phyloP scores from a whole-genome alignment of 2,888 invertebrate genomes.

The Eutolmus rufibarbis region DNA sequence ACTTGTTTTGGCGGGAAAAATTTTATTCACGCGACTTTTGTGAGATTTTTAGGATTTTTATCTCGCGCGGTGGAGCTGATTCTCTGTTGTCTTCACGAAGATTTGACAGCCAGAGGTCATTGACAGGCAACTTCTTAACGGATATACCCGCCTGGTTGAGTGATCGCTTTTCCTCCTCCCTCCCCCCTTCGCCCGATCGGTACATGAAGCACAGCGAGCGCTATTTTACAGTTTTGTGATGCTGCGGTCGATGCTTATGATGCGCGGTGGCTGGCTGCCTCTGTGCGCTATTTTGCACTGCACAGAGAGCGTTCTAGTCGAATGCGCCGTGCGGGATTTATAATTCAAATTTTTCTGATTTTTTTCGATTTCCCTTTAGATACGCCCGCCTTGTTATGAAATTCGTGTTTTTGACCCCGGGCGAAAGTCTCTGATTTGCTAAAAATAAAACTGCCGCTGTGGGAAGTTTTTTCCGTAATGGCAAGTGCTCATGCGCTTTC shows the following conservation, averaged over 20 bases:
- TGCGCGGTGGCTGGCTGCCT: not conserved
- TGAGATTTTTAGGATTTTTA: not conserved
- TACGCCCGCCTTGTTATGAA: not conserved
- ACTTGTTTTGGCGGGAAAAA: slow-evolving; percentile 22
- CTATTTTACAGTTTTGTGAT: not conserved
- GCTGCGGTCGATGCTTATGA: not conserved
- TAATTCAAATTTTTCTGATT: not conserved
- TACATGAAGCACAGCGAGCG: not conserved
- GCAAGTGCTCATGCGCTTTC: not conserved
- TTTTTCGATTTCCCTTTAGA: not conserved
- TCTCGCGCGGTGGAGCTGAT: not conserved
- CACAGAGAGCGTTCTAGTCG: not conserved
- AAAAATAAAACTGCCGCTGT: not conserved
- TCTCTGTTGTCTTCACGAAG: not conserved
- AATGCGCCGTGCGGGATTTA: not conserved
- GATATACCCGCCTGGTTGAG: not conserved
- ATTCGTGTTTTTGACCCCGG: not conserved
- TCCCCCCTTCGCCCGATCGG: not conserved
- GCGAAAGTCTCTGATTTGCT: not conserved
- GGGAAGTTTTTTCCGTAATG: not conserved
- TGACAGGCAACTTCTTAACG: slow-evolving; percentile 35
- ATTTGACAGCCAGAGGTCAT: slow-evolving; percentile 20
- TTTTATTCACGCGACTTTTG: not conserved
- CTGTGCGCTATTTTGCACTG: not conserved
- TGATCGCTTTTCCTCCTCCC: not conserved